Base-by-base conservation (phyloP, 2,797 vertebrate species). In the Triplophysa yarkandensis region DNA sequence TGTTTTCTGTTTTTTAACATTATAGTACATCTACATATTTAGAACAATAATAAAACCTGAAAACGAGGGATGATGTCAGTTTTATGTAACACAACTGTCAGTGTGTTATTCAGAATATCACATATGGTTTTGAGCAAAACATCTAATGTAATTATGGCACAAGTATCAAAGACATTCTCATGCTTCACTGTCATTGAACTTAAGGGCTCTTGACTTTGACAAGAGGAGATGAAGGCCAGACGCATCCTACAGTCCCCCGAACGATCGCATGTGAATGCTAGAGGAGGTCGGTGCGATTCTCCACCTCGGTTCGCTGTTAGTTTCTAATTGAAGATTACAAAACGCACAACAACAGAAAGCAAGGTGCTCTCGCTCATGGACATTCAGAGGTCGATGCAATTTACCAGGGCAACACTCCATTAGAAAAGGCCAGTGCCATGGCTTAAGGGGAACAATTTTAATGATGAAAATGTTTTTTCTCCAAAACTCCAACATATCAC, bases 371-470 rank as follows among this genome's bases (percentile, higher is more conserved):
- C 82, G 55, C 44, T 94, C 92, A 92, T 84, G 92, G 61, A 83
- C 83, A 84, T 81, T 91, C 93, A 95, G 95, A 96, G 95, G 93
- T 91, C 93, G 93, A 91, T 94, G 92, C 93, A 95, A 94, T 95
- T 94, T 95, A 89, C 93, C 93, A 91, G 94, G 92, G 91, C 85
- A 89, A 85, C 91, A 91, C 92, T 92, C 93, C 94, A 96, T 96
- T 96, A 95, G 94, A 95, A 95, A 95, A 94, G 94, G 93, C 94
- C 95, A 94, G 94, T 92, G 91, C 91, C 91, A 87, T 94, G 85
- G 94, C 94, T 94, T 91, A 87, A 84, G 95, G 94, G 94, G 92
- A 84, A 78, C 65, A 68, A 90, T 92, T 94, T 93, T 94, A 95
- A 95, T 96, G 94, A 94, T 94, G 93, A 93, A 92, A 93, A 92